These are phyloP conservation scores for Meta bourneti DNA, from an alignment of 2,888 invertebrate species.

Conservation along the genomic window DNA sequence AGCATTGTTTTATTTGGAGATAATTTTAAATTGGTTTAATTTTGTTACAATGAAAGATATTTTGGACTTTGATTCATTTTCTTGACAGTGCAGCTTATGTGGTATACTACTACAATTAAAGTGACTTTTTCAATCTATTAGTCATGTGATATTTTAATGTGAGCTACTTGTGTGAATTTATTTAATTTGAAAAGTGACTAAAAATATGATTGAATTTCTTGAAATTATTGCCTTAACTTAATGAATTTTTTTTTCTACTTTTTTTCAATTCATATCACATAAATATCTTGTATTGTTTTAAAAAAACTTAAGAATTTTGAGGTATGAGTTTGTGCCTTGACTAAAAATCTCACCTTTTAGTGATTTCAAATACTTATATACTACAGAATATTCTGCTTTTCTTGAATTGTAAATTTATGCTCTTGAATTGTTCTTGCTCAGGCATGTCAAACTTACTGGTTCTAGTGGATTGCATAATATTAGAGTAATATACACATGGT, in stretches of 20 bases:
- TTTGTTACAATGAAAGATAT: not conserved
- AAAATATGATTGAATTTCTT: slow-evolving; percentile 9
- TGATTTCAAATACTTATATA: too few species aligned
- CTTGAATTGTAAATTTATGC: too few species aligned
- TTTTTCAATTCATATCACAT: not conserved
- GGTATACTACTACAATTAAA: slow-evolving; percentile 42
- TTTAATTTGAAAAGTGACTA: slow-evolving; percentile 8
- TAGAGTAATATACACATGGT: too few species aligned
- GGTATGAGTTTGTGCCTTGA: slow-evolving; percentile 52
- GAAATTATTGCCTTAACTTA: not conserved
- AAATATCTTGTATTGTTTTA: slow-evolving; percentile 7
- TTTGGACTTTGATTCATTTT: too few species aligned
- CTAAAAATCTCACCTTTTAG: not conserved
- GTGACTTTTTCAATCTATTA: slow-evolving; percentile 37
- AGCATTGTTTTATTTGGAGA: not conserved
- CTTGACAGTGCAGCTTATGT: slow-evolving; percentile 18
- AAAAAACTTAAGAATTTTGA: slow-evolving; percentile 19
- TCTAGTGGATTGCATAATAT: too few species aligned
- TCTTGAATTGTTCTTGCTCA: too few species aligned
- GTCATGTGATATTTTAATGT: slow-evolving; percentile 52
- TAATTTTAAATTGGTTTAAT: not conserved
- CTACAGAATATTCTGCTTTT: too few species aligned
- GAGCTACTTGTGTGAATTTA: slow-evolving; percentile 8
- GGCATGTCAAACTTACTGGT: too few species aligned
- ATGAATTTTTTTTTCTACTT: not conserved